Base-by-base conservation (phyloP, 2,888 invertebrate species). In the Encarsia formosa region DNA sequence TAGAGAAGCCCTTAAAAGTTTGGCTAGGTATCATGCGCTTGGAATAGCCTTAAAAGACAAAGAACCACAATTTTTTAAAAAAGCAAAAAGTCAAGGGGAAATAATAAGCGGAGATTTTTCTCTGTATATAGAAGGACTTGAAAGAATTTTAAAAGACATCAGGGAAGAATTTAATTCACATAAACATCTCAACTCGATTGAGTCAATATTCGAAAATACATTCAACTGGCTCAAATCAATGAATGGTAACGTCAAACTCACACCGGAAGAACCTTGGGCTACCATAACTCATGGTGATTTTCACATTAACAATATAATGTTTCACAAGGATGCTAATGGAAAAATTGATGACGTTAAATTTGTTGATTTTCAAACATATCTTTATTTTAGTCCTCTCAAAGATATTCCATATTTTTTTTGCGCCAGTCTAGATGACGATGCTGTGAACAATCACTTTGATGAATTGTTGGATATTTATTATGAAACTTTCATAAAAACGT, bases 251-350 rank as follows among this genome's bases (percentile, higher is more conserved):
- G 54, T 52, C 2, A 37, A 51, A 9, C 26, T 41, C n/a, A 37
- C 29, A 1, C 38, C 16, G 1, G 22, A 18, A 5, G 75, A 77
- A 22, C 73, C 75, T 0, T 83, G 78, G 70, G 76, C 75, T 1
- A 78, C 80, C 0, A 75, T 81, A 19, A 72, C 76, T 2, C 83
- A 83, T 58, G 72, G 75, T 1, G 83, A 83, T 64, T 75, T 80
- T 45, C 83, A 82, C 83, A 76, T 78, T 13, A 82, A 81, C 61
- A 83, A 83, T 58, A 74, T 82, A 2, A 78, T 83, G 78, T 68
- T 82, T 11, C 69, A 75, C 50, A 73, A 74, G 46, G 75, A 80
- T 66, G 16, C 53, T 1, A 61, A 60, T 18, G 58, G 59, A 4
- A 61, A 65, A 15, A 76, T 79, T 0, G 63, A 71, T 1, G 74